Base-by-base conservation (phyloP, 2,113 vertebrate genomes). In the Ptilonorhynchus violaceus region DNA sequence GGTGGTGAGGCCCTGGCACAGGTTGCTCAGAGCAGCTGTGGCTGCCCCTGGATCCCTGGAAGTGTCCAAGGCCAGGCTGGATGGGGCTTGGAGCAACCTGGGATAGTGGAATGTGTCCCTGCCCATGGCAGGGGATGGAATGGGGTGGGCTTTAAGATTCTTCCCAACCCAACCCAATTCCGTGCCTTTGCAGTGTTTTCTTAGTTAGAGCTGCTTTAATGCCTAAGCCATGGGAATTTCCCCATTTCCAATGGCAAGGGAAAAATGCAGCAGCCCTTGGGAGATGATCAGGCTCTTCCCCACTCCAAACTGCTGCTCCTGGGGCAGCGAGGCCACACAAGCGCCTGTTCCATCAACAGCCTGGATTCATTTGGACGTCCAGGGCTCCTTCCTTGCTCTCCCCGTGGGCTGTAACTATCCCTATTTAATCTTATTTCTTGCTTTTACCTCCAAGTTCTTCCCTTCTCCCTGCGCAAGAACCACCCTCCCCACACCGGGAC, bases 141-240 rank as follows among this genome's bases (percentile, higher is more conserved):
- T 39, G 37, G 70, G 33, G 0, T 6, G 73, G 11, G 10, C 1
- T 75, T 1, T 30, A 0, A 3, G 59, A 0, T 28, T 44, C 41
- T 18, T 23, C 8, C 56, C 35, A 41, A 9, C 63, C 63, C 78
- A 49, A 17, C 17, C 28, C 44, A 49, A 2, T 20, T 13, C 39
- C 2, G 8, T 6, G 41, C 23, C 18, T 17, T 28, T 46, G 42
- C 42, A 28, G 17, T 3, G 10, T 67, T 78, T 56, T 13, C 56
- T 24, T 22, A 16, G 44, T 22, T 7, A 7, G 44, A 60, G 76
- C n/a, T 47, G 28, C 10, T 4, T 12, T 21, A 22, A 10, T 3
- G 14, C 5, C 3, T 1, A 1, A 64, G 46, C 22, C 9, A 1
- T 2, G 55, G 49, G 31, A 10, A 31, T 11, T 6, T 47, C 23